Percentiles rank a stretch among this genome's conserved stretches.
Evolutionary conservation across 2,113 vertebrate genomes (phyloP).

Genomic region (Ceyx cyanopectus): DNA sequence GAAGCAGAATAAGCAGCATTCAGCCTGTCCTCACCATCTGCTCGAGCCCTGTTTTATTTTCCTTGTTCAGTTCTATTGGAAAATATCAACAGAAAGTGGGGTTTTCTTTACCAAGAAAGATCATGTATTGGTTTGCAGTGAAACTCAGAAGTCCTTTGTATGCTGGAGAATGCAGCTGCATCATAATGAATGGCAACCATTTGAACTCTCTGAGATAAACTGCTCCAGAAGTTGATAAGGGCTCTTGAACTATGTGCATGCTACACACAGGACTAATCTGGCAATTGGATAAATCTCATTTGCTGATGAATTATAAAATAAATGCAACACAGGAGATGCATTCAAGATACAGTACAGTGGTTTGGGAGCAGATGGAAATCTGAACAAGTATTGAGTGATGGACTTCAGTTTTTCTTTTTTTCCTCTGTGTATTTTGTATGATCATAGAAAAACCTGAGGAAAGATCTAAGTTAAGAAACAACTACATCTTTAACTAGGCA

Average conservation of each 20-base stretch:
- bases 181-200: background rate
- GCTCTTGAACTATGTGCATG: constrained; percentile 13
- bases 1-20: background rate
- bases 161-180: constrained; percentile 23
- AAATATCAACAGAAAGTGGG: constrained; percentile 44
- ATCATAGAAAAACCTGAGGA: background rate
- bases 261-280: background rate
- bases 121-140: background rate
- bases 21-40: constrained; percentile 15
- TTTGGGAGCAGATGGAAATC: constrained; percentile 15
- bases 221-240: constrained; percentile 27
- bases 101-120: constrained; percentile 27
- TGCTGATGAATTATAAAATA: constrained; percentile 16
- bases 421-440: background rate
- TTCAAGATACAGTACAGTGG: background rate
- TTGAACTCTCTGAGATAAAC: constrained; percentile 43
- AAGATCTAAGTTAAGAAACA: background rate
- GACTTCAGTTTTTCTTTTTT: background rate
- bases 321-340: background rate
- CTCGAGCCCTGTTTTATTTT: constrained; percentile 26
- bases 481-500: background rate
- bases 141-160: background rate
- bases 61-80: background rate
- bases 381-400: background rate
- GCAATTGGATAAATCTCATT: background rate